Evolutionary conservation across 2,888 invertebrate species (phyloP), one percentile per base, ranked within the genome.

Genomic region (Nemoura dubitans): DNA sequence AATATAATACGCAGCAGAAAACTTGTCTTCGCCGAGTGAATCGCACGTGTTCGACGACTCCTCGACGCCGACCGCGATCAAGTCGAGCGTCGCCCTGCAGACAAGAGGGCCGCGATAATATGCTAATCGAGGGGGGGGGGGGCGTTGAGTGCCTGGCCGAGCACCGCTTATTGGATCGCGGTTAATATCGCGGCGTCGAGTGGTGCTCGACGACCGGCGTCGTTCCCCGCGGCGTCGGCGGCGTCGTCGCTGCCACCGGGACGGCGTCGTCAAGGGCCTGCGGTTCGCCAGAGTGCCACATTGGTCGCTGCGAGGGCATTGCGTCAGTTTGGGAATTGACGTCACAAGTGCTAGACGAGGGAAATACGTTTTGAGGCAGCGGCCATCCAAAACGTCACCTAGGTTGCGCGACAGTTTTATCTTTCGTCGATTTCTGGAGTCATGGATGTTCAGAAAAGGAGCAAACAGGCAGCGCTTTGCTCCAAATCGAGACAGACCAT

Each of bases 101-200:
- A 6, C 59, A 21, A 59, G 59, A 59, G 59, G 59, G 14, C 59
- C 21, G 59, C 21, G 59, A 36, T 36, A 36, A 36, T 36, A 36
- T 36, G 36, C 36, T 36, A 36, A 36, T 59, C 10, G 10, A 7
- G 16, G 59, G 59, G 16, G 14, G 59, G 16, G 14, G 10, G 5
- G 1, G 59, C 59, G 59, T 59, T 59, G 59, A 59, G 59, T 59
- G 59, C 59, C 59, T 21, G 59, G 59, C 59, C 59, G 59, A 59
- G 59, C 59, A 59, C 59, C 59, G 59, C 59, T 59, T 59, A 59
- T 59, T 59, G 59, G 59, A 59, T 59, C 21, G 59, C 59, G 59
- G 59, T 59, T 59, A 59, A 59, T 59, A 59, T 7, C 59, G 59
- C 59, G 59, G 59, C 16, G 59, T 14, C 10, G 59, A 59, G 59